Base-by-base conservation (phyloP, 2,888 invertebrate species). In the Macroteleia sp. region DNA sequence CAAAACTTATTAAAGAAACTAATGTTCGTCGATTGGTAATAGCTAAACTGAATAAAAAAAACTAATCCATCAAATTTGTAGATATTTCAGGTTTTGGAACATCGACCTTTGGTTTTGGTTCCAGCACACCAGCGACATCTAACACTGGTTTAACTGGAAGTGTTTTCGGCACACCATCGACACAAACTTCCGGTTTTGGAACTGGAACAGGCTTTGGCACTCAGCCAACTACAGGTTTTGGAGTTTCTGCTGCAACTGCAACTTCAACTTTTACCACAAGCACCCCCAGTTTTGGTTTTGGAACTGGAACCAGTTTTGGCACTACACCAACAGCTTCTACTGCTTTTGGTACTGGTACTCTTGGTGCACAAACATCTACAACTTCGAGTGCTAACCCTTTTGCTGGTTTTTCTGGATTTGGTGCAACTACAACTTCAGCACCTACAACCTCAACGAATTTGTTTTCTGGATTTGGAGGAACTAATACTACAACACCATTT, bases 141-240 rank as follows among this genome's bases (percentile, higher is more conserved):
- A n/a, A n/a, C n/a, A n/a, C n/a, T n/a, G n/a, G n/a, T n/a, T n/a
- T n/a, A n/a, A n/a, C n/a, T n/a, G n/a, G n/a, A n/a, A n/a, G n/a
- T n/a, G n/a, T n/a, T n/a, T n/a, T n/a, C n/a, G n/a, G n/a, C n/a
- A n/a, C n/a, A n/a, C n/a, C n/a, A n/a, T n/a, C n/a, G n/a, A n/a
- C n/a, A n/a, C n/a, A n/a, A n/a, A n/a, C n/a, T n/a, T 84, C 87
- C 42, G 90, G 81, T 81, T 94, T 94, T 89, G 93, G 94, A 73
- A 61, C 87, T 77, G 73, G 81, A 20, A 61, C 92, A 12, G 91
- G 91, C 3, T 93, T 93, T 83, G 93, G 93, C 19, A 86, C 86
- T 9, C 91, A 92, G 32, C 89, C 92, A 59, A 64, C 82, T 28
- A 44, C 92, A 22, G 91, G 91, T 4, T 93, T 93, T 85, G 93